phyloP scores from a whole-genome alignment of 2,888 invertebrate genomes.

The Spilosoma lubricipeda region DNA sequence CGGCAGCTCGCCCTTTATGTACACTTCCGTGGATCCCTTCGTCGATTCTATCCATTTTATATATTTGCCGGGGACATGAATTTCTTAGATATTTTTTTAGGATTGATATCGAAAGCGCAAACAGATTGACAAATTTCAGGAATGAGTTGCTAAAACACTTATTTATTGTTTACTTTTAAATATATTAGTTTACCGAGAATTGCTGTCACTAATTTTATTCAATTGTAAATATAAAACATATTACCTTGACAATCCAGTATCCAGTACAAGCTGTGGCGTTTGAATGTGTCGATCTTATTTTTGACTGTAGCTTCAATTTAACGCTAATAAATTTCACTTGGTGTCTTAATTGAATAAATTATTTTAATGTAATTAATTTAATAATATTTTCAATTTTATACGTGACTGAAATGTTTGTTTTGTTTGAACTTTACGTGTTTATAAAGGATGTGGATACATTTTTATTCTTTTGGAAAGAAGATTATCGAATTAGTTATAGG shows the following conservation, averaged over 20 bases:
- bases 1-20: constrained; percentile 40
- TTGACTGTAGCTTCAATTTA: too few relatives aligned
- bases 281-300: too few relatives aligned
- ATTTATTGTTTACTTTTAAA: background rate
- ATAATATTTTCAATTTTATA: background rate
- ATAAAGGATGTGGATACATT: background rate
- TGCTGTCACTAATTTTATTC: background rate
- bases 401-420: background rate
- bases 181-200: background rate
- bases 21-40: constrained; percentile 31
- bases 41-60: constrained; percentile 19
- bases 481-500: background rate
- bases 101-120: background rate
- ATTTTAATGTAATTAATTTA: too few relatives aligned
- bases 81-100: constrained; percentile 2
- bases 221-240: background rate
- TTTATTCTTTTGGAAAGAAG: background rate
- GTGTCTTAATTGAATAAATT: too few relatives aligned
- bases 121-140: background rate
- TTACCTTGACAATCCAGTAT: too few relatives aligned
- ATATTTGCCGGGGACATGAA: constrained; percentile 3
- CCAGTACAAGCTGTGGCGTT: too few relatives aligned
- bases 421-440: background rate
- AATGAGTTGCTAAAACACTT: background rate
- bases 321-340: too few relatives aligned